Percentiles rank a stretch among this genome's conserved stretches.
Conservation (phyloP, 2,113 vertebrate species). For the Aramus guarauna region DNA sequence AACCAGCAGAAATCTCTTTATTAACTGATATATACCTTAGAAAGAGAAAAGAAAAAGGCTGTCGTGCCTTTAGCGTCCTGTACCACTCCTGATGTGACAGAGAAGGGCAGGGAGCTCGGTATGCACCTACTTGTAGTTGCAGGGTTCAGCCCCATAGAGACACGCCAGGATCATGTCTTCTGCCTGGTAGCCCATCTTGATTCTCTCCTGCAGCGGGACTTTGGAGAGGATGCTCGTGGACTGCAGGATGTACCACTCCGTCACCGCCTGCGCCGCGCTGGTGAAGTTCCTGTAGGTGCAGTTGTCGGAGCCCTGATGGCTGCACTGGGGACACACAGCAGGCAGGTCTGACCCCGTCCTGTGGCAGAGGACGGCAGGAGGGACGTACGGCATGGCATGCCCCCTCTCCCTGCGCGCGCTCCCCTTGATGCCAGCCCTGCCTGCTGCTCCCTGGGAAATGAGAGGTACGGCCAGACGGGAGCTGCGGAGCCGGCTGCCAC, state of each 20-base stretch:
- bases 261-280: conserved; percentile 74
- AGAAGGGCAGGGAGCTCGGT: not conserved
- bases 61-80: rapidly evolving
- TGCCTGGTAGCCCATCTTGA: conserved; percentile 72
- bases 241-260: conserved; percentile 79
- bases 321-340: conserved; percentile 67
- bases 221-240: conserved; percentile 78
- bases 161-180: conserved; percentile 80
- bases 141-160: conserved; percentile 75
- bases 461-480: rapidly evolving
- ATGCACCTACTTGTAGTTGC: conserved; percentile 74
- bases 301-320: not conserved
- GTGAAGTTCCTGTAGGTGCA: conserved; percentile 79
- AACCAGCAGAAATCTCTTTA: not conserved
- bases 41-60: not conserved
- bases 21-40: not conserved
- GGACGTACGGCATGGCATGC: rapidly evolving
- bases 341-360: not conserved
- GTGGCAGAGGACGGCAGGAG: rapidly evolving
- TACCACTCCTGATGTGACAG: rapidly evolving
- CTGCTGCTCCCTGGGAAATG: not conserved
- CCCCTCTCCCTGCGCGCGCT: rapidly evolving
- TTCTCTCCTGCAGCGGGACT: conserved; percentile 48
- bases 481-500: rapidly evolving
- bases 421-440: rapidly evolving